Base-by-base conservation (phyloP, 2,113 vertebrate genomes). In the Oncorhynchus masou region DNA sequence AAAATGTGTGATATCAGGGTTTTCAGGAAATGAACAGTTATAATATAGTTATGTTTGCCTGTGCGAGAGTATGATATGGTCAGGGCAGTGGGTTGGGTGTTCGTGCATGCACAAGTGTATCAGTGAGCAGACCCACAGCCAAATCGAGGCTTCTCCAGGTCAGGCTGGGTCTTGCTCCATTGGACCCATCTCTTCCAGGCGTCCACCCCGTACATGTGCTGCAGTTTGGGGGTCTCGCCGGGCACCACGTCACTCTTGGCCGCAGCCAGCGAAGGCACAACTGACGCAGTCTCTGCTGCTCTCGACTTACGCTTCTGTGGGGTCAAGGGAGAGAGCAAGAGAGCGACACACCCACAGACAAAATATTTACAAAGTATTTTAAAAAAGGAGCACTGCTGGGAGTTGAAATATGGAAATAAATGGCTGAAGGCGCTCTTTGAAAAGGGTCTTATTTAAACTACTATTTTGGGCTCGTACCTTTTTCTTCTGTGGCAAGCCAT, bases 151-250 rank as follows among this genome's bases (percentile, higher is more conserved):
- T 94, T 95, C 87, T 94, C 95, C 77, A 95, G 79, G 3, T 96
- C 91, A 70, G 96, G 94, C 87, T 96, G 96, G 27, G 91, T 81
- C 0, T 95, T 95, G 81, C 96, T 96, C 96, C 95, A 96, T 20
- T 95, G 94, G 84, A 99, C 94, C 97, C 97, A 99, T 79, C 94
- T 93, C 91, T 94, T 98, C 98, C 97, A 99, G 69, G 97, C 95
- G 0, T 98, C 96, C 0, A 99, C 94, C 16, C 98, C 98, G 0
- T 99, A 99, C 86, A 96, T 94, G 13, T 95, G 95, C 79, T 96
- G 95, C 0, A 99, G 86, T 67, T 92, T 95, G 0, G 92, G 94
- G 80, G 70, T 5, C 0, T 84, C 80, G 1, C 2, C 2, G 9
- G 67, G 13, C 0, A 1, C 2, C 0, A 34, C 1, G 11, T 83